phyloP scores from a whole-genome alignment of 2,113 vertebrate genomes.

The Ailurus styani region DNA sequence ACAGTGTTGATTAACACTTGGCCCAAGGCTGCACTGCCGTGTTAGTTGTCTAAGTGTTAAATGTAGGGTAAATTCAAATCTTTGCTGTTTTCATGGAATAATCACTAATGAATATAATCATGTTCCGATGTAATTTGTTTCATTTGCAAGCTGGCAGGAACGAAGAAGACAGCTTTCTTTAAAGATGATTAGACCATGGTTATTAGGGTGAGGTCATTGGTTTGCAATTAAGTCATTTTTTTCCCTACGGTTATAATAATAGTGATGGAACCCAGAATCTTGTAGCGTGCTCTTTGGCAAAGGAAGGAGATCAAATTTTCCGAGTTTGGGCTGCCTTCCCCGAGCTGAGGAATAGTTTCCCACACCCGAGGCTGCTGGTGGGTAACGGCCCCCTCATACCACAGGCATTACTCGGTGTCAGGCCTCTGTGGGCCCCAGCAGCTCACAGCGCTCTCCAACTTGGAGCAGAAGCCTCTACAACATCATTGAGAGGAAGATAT shows the following conservation, averaged over 20 bases:
- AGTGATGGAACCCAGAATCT: conserved; percentile 81
- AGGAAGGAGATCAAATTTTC: conserved; percentile 67
- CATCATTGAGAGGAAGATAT: not conserved
- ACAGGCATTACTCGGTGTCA: not conserved
- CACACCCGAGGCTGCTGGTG: conserved; percentile 67
- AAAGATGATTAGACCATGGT: conserved; percentile 76
- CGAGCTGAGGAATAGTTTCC: conserved; percentile 73
- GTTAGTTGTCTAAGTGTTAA: conserved; percentile 44
- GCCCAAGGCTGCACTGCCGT: not conserved
- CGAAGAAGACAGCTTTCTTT: conserved; percentile 70
- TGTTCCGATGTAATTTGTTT: conserved; percentile 78
- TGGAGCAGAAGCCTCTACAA: not conserved
- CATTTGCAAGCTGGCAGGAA: conserved; percentile 80
- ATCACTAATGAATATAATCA: conserved; percentile 82
- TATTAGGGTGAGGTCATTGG: conserved; percentile 80
- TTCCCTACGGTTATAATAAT: conserved; percentile 75
- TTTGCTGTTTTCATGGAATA: conserved; percentile 75
- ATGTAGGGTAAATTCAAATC: conserved; percentile 67
- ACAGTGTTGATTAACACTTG: not conserved
- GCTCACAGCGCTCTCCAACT: not conserved
- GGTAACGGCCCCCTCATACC: not conserved
- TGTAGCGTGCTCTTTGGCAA: conserved; percentile 74
- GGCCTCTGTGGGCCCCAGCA: not conserved
- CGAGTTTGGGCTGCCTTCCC: conserved; percentile 72
- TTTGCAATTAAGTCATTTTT: conserved; percentile 82